Conservation (phyloP, 2,888 invertebrate species). For the Cheiracanthium punctorium region DNA sequence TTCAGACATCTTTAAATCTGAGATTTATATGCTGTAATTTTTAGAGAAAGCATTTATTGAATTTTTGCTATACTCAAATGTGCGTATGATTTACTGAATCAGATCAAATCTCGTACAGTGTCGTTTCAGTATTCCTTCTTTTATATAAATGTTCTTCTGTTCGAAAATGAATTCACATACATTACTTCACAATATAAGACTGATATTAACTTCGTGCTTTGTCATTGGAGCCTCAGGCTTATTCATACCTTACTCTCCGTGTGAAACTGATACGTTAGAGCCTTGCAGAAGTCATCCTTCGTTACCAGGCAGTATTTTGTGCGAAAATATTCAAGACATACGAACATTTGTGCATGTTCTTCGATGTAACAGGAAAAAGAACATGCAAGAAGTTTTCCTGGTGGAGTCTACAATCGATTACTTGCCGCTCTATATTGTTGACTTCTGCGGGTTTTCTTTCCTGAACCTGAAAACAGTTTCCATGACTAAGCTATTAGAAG, state of each 20-base stretch:
- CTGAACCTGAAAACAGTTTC: conserved; percentile 45
- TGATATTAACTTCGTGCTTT: not conserved
- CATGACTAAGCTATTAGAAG: conserved; percentile 34
- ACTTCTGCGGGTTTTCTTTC: conserved; percentile 47
- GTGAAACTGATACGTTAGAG: conserved; percentile 19
- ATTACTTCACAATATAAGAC: too few relatives aligned
- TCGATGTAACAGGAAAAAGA: conserved; percentile 32
- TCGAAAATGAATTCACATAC: too few relatives aligned
- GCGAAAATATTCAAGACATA: conserved; percentile 49
- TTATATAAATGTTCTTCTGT: too few relatives aligned
- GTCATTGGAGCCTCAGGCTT: not conserved
- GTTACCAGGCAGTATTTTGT: conserved; percentile 29
- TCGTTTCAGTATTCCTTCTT: too few relatives aligned
- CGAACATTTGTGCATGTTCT: conserved; percentile 40
- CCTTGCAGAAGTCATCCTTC: conserved; percentile 43
- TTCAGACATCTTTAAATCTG: too few relatives aligned
- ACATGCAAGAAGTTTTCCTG: conserved; percentile 54
- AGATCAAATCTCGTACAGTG: too few relatives aligned
- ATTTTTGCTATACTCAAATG: too few relatives aligned
- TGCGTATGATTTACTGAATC: too few relatives aligned
- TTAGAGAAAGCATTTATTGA: too few relatives aligned
- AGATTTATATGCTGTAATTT: too few relatives aligned
- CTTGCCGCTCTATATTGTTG: conserved; percentile 33
- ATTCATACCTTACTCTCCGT: conserved; percentile 11
- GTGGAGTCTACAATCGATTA: conserved; percentile 46